phyloP scores from a whole-genome alignment of 2,113 vertebrate genomes.

The Oncorhynchus kisutch region DNA sequence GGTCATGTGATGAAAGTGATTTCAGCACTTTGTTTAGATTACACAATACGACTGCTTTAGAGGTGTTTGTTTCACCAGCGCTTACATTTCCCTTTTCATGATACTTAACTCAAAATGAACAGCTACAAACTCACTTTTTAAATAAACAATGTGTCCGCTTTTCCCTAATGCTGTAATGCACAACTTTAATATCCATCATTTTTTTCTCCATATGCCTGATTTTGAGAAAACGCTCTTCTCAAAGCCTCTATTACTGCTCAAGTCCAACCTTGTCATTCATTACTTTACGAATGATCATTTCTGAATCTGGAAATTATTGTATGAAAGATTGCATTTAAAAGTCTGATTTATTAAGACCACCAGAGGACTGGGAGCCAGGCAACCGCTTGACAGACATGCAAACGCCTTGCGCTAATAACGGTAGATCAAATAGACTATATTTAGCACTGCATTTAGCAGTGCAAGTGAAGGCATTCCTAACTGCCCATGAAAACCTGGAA shows the following conservation, averaged over 20 bases:
- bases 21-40: too few relatives aligned
- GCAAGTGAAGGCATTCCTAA: conserved; percentile 26
- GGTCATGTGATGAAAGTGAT: not conserved
- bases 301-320: conserved; percentile 60
- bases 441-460: conserved; percentile 41
- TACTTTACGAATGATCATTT: conserved; percentile 58
- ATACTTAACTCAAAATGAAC: not conserved
- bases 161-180: conserved; percentile 6
- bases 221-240: conserved; percentile 8
- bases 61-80: too few relatives aligned
- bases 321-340: conserved; percentile 58
- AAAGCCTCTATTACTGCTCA: conserved; percentile 62
- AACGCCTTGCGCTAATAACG: conserved; percentile 9
- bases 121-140: not conserved
- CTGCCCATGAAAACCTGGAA: conserved; percentile 4
- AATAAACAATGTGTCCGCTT: not conserved
- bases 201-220: conserved; percentile 18
- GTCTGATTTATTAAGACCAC: conserved; percentile 57
- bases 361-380: conserved; percentile 28
- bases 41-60: not conserved
- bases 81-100: not conserved
- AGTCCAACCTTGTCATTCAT: conserved; percentile 55
- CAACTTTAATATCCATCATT: not conserved
- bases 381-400: conserved; percentile 24
- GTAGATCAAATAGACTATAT: conserved; percentile 56